A percentile compares a stretch with the other conserved stretches of the same genome.
phyloP scores from a whole-genome alignment of 2,113 vertebrate species.

The Gymnogyps californianus region DNA sequence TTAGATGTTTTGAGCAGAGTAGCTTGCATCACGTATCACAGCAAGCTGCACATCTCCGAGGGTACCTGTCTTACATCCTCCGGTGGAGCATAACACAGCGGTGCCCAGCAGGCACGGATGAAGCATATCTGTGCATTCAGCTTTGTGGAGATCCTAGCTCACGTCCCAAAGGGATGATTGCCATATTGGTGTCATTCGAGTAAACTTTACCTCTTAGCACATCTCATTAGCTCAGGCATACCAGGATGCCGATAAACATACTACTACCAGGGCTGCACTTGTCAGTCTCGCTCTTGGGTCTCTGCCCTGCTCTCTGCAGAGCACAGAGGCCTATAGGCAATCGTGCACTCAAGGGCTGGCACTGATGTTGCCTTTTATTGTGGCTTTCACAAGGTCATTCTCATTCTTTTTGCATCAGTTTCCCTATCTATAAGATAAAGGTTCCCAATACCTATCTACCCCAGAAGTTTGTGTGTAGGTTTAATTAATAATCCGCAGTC shows the following conservation, averaged over 20 bases:
- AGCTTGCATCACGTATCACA: accelerated
- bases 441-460: neutral
- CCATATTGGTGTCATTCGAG: accelerated
- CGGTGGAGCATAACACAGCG: accelerated
- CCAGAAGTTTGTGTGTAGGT: neutral
- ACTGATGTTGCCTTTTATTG: neutral
- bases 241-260: neutral
- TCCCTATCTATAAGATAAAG: neutral
- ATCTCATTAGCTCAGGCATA: neutral
- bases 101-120: neutral
- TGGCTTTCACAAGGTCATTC: neutral
- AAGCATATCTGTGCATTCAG: neutral
- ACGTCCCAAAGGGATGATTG: neutral
- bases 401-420: neutral
- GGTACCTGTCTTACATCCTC: neutral
- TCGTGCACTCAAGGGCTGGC: neutral
- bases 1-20: neutral
- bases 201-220: neutral
- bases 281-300: neutral
- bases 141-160: neutral
- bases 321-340: accelerated
- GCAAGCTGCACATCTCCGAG: neutral
- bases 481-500: slow-evolving; percentile 7
- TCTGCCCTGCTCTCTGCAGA: neutral
- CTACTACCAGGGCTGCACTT: neutral